Base-by-base conservation (phyloP, 2,888 invertebrate species). In the Lycophotia porphyrea region DNA sequence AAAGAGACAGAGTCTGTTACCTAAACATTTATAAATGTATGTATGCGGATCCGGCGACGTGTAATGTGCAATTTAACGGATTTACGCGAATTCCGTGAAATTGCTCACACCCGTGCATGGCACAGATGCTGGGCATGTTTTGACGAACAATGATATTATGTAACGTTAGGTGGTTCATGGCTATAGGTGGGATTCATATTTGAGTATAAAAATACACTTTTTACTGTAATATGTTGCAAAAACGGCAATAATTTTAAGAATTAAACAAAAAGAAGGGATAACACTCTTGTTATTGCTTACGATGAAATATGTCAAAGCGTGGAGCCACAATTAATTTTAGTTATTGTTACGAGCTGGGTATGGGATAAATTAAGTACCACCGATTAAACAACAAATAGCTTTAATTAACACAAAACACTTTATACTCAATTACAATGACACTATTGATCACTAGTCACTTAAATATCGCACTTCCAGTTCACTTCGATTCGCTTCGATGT, bases 31-130 rank as follows among this genome's bases (percentile, higher is more conserved):
- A 58, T n/a, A n/a, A n/a, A n/a, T 42, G 61, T 70, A 75, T 72
- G 24, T 73, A 61, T 44, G 67, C 47, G 18, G 39, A 61, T 65
- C 58, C 49, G 24, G 47, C 44, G 74, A 71, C 67, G 71, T 74
- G 75, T 76, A 69, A 75, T 69, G 60, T 78, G 65, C 67, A 73
- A 84, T 81, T 44, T 86, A 71, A 69, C 65, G 49, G 76, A 84
- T 80, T 83, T 80, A 83, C 77, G 80, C 64, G 49, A 39, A 39
- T 60, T 66, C 74, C 68, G 75, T 74, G 73, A 83, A 84, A 86
- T 86, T 80, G 80, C 69, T 39, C 61, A 70, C 74, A 77, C 69
- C 65, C 63, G 77, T 52, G 64, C 52, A 49, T 42, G 64, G 27
- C 68, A 74, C 55, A 52, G 63, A 69, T 63, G 47, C 42, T 34